These are phyloP conservation scores for Syngnathus floridae DNA, from an alignment of 2,113 vertebrate species.

Conservation along the genomic window DNA sequence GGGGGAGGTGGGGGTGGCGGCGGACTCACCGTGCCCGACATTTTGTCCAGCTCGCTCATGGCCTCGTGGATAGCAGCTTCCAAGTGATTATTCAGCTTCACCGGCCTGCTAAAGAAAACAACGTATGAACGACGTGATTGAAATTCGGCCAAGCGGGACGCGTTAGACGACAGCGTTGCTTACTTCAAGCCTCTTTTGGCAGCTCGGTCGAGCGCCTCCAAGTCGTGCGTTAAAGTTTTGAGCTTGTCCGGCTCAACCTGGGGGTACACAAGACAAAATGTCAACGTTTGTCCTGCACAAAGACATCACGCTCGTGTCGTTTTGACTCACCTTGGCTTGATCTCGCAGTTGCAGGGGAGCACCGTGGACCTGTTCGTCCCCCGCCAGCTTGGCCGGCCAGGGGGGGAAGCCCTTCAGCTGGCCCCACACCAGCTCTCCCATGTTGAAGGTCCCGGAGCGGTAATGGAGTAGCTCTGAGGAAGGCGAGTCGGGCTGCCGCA, in stretches of 20 bases:
- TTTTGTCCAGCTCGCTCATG: slow-evolving; percentile 97
- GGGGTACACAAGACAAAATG: slow-evolving; percentile 51
- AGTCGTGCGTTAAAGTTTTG: slow-evolving; percentile 94
- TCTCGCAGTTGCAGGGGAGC: slow-evolving; percentile 87
- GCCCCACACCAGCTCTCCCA: slow-evolving; percentile 97
- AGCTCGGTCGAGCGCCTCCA: slow-evolving; percentile 88
- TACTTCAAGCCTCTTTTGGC: slow-evolving; percentile 91
- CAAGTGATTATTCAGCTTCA: slow-evolving; percentile 97
- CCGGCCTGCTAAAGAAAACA: slow-evolving; percentile 71
- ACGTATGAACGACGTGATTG: background rate
- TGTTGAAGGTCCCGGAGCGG: slow-evolving; percentile 91
- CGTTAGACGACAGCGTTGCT: slow-evolving; percentile 43
- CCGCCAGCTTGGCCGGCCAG: slow-evolving; percentile 91
- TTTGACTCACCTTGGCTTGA: slow-evolving; percentile 84
- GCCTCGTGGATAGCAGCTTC: slow-evolving; percentile 99
- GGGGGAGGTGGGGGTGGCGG: too few relatives aligned
- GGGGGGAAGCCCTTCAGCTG: slow-evolving; percentile 94
- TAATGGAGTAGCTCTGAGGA: slow-evolving; percentile 92
- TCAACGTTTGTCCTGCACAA: background rate
- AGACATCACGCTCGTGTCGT: too few relatives aligned
- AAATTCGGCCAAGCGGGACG: background rate
- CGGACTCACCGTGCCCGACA: slow-evolving; percentile 91
- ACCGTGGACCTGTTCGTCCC: slow-evolving; percentile 86
- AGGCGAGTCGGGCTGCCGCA: slow-evolving; percentile 92
- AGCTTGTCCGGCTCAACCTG: slow-evolving; percentile 95